Evolutionary conservation across 2,797 vertebrate species (phyloP).

Genomic region (Melanotaenia trifasciata): DNA sequence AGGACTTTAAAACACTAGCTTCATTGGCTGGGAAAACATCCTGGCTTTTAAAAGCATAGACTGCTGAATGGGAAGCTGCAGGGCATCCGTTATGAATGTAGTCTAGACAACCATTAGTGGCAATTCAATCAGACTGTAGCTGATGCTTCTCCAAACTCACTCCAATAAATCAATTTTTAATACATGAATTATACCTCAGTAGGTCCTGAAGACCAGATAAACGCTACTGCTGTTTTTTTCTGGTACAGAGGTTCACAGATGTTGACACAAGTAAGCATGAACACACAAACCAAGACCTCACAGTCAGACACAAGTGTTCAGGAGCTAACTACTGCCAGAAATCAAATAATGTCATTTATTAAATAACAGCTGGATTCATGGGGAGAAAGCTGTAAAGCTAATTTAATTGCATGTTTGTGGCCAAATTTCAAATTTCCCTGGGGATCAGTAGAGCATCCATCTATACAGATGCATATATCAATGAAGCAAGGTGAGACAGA

Average conservation of each 20-base stretch:
- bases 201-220: constrained; percentile 47
- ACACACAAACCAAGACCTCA: background rate
- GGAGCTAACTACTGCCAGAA: background rate
- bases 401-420: constrained; percentile 20
- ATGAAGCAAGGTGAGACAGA: background rate
- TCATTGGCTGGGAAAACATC: constrained; percentile 35
- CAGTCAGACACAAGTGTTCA: background rate
- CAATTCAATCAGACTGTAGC: constrained; percentile 72
- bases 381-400: constrained; percentile 3
- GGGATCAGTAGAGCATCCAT: constrained; percentile 13
- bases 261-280: background rate
- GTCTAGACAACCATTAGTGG: constrained; percentile 63
- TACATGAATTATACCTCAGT: constrained; percentile 61
- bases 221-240: constrained; percentile 34
- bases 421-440: constrained; percentile 22
- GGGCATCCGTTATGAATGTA: constrained; percentile 45
- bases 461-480: background rate
- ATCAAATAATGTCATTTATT: background rate
- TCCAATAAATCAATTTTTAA: constrained; percentile 71
- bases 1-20: constrained; percentile 4
- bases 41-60: constrained; percentile 51
- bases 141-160: constrained; percentile 62
- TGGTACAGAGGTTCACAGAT: constrained; percentile 10
- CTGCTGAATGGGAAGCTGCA: constrained; percentile 33
- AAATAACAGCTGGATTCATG: background rate